These are phyloP conservation scores for Nowickia ferox DNA, from an alignment of 2,888 invertebrate genomes.

Conservation along the genomic window DNA sequence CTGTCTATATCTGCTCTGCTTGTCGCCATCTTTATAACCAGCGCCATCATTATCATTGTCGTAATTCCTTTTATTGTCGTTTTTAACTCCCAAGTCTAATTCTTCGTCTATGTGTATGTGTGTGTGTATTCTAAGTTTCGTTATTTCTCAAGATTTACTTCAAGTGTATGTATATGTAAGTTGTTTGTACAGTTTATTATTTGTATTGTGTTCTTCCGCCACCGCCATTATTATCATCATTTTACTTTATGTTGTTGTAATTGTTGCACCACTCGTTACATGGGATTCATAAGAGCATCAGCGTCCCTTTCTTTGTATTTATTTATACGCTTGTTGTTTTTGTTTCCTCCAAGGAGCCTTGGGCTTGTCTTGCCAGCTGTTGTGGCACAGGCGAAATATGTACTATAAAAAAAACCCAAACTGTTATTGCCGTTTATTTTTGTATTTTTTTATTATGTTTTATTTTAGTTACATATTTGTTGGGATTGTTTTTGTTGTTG, in stretches of 20 bases:
- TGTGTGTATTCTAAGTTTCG: slow-evolving; percentile 9
- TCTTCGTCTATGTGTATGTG: not conserved
- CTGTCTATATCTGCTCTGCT: not conserved
- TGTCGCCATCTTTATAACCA: slow-evolving; percentile 56
- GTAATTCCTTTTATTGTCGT: slow-evolving; percentile 56
- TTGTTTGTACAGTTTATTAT: slow-evolving; percentile 7
- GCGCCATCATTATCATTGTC: slow-evolving; percentile 40
- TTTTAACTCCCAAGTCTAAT: slow-evolving; percentile 45
- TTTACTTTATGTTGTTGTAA: slow-evolving; percentile 38
- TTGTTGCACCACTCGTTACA: slow-evolving; percentile 19
- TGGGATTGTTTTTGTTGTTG: slow-evolving; percentile 41
- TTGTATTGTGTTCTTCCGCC: not conserved
- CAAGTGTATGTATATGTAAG: slow-evolving; percentile 1
- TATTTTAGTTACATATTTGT: slow-evolving; percentile 35
- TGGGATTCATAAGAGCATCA: slow-evolving; percentile 25
- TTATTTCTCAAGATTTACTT: slow-evolving; percentile 5
- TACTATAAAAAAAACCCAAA: not conserved
- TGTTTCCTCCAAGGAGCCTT: slow-evolving; percentile 26
- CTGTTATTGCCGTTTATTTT: slow-evolving; percentile 3
- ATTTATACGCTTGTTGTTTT: slow-evolving; percentile 29
- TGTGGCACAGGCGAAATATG: not conserved
- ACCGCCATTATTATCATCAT: slow-evolving; percentile 13
- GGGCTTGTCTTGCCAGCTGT: slow-evolving; percentile 47
- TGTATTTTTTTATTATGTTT: not conserved
- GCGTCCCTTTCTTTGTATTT: not conserved